Evolutionary conservation across 2,888 invertebrate species (phyloP).

Genomic region (Napeogenes inachia): DNA sequence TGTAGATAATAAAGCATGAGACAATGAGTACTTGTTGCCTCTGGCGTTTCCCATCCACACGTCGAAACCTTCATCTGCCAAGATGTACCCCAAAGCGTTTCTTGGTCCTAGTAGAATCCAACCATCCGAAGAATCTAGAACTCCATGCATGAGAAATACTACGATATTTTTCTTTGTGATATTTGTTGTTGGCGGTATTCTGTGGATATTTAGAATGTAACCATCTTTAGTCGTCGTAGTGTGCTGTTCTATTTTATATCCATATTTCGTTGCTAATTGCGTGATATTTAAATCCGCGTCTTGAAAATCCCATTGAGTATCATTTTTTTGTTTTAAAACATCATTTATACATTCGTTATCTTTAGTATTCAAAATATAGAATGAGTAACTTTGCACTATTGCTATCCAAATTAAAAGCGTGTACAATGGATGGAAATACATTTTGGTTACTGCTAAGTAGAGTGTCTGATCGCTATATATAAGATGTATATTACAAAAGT

Average conservation of each 20-base stretch:
- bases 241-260: constrained; percentile 51
- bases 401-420: neutral
- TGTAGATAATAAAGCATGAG: constrained; percentile 58
- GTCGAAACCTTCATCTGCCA: constrained; percentile 82
- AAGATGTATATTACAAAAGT: constrained; percentile 15
- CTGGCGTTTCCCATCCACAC: constrained; percentile 91
- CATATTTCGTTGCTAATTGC: constrained; percentile 44
- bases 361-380: constrained; percentile 7
- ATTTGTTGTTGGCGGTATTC: constrained; percentile 41
- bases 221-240: constrained; percentile 52
- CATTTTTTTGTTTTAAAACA: neutral
- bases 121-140: constrained; percentile 83
- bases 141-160: constrained; percentile 87
- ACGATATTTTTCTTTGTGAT: constrained; percentile 44
- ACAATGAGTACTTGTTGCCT: constrained; percentile 83
- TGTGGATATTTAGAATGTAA: constrained; percentile 52
- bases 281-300: constrained; percentile 48
- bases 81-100: constrained; percentile 78
- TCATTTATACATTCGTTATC: constrained; percentile 11
- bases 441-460: neutral
- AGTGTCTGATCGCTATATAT: constrained; percentile 16
- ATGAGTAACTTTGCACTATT: neutral
- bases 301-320: constrained; percentile 28
- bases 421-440: neutral
- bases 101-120: constrained; percentile 83